Evolutionary conservation across 2,888 invertebrate species (phyloP).

Genomic region (Gymnocheta viridis): DNA sequence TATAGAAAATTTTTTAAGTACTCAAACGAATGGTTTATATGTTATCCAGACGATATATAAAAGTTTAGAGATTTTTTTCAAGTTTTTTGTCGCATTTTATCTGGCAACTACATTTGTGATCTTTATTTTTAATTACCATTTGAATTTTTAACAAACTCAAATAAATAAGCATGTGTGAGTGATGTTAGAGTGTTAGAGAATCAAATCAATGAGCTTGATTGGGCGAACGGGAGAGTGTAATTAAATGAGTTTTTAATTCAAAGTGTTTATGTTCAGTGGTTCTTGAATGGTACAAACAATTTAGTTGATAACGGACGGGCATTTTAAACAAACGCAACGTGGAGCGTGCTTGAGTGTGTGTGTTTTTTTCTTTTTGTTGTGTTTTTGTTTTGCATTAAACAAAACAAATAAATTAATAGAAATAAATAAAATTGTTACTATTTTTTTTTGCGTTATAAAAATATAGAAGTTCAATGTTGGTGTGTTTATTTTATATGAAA

Average conservation of each 20-base stretch:
- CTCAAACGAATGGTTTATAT: neutral
- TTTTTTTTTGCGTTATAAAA: conserved; percentile 42
- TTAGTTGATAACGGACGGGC: conserved; percentile 59
- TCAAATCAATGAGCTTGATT: neutral
- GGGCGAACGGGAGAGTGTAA: neutral
- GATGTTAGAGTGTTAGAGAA: neutral
- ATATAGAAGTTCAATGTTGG: conserved; percentile 11
- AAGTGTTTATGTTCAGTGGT: conserved; percentile 36
- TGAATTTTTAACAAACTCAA: conserved; percentile 10
- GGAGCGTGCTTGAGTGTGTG: neutral
- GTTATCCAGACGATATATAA: neutral
- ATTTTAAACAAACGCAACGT: conserved; percentile 41
- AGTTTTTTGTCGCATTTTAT: neutral
- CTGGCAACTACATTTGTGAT: neutral
- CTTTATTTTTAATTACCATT: neutral
- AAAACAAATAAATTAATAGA: conserved; percentile 42
- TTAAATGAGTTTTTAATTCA: conserved; percentile 11
- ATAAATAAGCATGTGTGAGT: neutral
- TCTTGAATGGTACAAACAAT: conserved; percentile 28
- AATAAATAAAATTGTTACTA: conserved; percentile 20
- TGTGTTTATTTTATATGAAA: neutral
- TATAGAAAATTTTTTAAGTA: no score
- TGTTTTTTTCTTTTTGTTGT: neutral
- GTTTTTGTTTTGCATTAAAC: neutral
- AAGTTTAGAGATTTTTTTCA: neutral